phyloP scores from a whole-genome alignment of 2,113 vertebrate genomes.

The Antechinus stuartii region DNA sequence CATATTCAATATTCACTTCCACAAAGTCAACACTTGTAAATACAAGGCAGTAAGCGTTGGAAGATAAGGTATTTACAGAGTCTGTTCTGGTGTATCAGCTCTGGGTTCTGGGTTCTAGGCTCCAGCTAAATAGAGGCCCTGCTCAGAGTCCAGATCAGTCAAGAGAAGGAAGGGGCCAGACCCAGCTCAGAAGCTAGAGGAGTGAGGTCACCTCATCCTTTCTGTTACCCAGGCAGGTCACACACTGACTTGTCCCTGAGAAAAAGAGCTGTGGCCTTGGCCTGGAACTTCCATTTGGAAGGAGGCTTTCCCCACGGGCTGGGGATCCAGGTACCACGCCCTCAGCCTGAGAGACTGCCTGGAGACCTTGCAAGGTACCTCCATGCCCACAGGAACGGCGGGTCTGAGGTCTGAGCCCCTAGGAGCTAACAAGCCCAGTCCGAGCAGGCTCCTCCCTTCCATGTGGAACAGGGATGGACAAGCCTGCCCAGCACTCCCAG shows the following conservation, averaged over 20 bases:
- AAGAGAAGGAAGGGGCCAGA: too few species aligned
- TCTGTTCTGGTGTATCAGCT: background rate
- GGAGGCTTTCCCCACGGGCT: background rate
- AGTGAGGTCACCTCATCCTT: background rate
- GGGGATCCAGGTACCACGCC: background rate
- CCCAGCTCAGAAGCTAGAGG: background rate
- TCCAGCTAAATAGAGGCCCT: background rate
- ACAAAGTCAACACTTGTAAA: background rate
- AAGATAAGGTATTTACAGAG: background rate
- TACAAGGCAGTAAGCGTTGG: background rate
- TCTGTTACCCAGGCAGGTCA: background rate
- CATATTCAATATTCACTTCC: background rate
- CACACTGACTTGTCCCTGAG: background rate
- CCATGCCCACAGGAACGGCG: background rate
- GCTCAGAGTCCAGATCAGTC: background rate
- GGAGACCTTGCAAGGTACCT: background rate
- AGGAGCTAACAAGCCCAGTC: background rate
- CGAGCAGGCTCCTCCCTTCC: background rate
- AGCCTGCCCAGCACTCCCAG: background rate
- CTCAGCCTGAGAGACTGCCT: background rate
- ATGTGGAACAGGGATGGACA: background rate
- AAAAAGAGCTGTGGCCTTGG: background rate
- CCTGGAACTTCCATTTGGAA: background rate
- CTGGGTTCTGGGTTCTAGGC: background rate
- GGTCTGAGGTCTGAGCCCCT: background rate